Evolutionary conservation across 2,888 invertebrate genomes (phyloP).

Genomic region (Adelphocoris suturalis): DNA sequence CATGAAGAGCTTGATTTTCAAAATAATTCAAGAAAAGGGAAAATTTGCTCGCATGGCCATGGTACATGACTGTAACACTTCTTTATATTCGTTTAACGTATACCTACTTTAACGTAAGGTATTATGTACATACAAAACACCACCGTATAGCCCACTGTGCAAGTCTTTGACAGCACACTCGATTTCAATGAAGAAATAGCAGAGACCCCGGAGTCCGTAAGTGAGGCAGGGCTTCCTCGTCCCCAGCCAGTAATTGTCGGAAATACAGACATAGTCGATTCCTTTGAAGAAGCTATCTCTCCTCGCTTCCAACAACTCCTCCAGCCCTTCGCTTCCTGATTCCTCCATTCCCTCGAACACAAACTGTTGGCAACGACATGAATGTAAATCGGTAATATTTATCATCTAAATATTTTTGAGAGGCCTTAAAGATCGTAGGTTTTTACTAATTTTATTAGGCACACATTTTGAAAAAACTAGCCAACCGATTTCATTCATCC

Average conservation of each 20-base stretch:
- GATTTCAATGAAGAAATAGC: conserved; percentile 93
- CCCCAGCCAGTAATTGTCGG: conserved; percentile 99
- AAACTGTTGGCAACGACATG: conserved; percentile 81
- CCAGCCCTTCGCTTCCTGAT: conserved; percentile 96
- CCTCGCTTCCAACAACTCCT: conserved; percentile 86
- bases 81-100: too few species aligned
- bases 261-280: conserved; percentile 97
- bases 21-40: too few species aligned
- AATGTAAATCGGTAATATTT: too few species aligned
- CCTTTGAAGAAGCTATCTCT: conserved; percentile 89
- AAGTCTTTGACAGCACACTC: conserved; percentile 94
- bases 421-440: too few species aligned
- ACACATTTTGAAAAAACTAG: too few species aligned
- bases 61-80: too few species aligned
- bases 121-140: conserved; percentile 83
- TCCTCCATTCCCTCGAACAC: conserved; percentile 99
- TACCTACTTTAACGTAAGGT: too few species aligned
- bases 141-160: conserved; percentile 96
- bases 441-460: too few species aligned
- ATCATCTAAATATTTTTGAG: too few species aligned
- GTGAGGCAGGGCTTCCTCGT: conserved; percentile 98
- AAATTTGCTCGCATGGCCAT: too few species aligned
- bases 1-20: too few species aligned
- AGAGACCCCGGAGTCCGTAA: conserved; percentile 95
- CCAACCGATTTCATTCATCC: too few species aligned